A percentile compares a stretch with the other conserved stretches of the same genome.
Evolutionary conservation across 2,888 invertebrate genomes (phyloP).

Genomic region (Teinopalpus imperialis): DNA sequence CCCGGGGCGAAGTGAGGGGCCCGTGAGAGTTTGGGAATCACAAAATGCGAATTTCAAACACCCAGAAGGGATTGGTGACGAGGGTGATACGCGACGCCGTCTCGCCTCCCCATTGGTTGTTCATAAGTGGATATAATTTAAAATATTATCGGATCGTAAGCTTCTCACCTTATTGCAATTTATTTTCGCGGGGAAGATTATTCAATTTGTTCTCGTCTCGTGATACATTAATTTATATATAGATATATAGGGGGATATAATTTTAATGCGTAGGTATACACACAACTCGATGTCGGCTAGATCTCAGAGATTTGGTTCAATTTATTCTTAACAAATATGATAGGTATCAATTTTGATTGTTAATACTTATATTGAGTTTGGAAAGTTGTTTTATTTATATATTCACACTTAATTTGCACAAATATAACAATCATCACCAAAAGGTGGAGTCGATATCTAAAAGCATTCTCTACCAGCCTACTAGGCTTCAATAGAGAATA

Average conservation of each 20-base stretch:
- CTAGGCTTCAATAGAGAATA: no score
- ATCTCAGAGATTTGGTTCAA: not conserved
- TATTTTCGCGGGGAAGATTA: slow-evolving; percentile 69
- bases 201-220: slow-evolving; percentile 63
- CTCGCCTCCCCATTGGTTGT: slow-evolving; percentile 56
- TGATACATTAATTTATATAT: slow-evolving; percentile 67
- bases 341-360: no score
- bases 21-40: slow-evolving; percentile 47
- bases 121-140: slow-evolving; percentile 73
- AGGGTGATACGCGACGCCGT: slow-evolving; percentile 35
- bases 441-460: no score
- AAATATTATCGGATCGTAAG: slow-evolving; percentile 71
- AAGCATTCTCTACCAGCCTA: no score
- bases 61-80: slow-evolving; percentile 52
- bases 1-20: slow-evolving; percentile 44
- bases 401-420: no score
- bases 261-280: slow-evolving; percentile 17
- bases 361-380: no score
- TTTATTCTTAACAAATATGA: no score
- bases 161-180: slow-evolving; percentile 73
- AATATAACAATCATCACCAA: no score
- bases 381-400: no score
- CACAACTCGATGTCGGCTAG: not conserved
- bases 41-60: slow-evolving; percentile 62
- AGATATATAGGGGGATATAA: slow-evolving; percentile 49